Evolutionary conservation across 2,113 vertebrate genomes (phyloP).

Genomic region (Zapornia atra): DNA sequence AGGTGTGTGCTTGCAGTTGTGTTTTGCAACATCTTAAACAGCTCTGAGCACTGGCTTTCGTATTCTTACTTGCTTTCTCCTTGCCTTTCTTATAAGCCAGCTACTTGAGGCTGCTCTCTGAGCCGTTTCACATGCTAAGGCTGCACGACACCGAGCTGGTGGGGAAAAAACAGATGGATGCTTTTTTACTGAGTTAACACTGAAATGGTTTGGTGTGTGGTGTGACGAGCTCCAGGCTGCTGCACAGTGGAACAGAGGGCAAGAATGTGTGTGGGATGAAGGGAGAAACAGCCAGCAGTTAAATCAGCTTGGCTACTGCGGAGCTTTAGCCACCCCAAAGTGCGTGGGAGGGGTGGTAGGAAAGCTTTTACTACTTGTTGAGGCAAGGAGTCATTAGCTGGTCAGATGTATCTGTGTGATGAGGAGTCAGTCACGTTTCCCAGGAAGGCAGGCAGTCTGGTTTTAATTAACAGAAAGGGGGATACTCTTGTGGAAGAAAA

Average conservation of each 20-base stretch:
- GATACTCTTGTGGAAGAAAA: not conserved
- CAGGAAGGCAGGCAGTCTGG: not conserved
- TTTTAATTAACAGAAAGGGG: not conserved
- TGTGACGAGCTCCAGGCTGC: not conserved
- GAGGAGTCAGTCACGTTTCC: not conserved
- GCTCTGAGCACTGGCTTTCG: not conserved
- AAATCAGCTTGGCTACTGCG: not conserved
- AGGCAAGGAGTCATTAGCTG: not conserved
- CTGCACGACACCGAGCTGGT: not conserved
- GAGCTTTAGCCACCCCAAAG: not conserved
- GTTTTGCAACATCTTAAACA: not conserved
- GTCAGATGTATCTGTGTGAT: not conserved
- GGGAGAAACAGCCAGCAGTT: not conserved
- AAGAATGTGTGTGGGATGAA: conserved; percentile 27
- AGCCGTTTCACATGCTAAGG: not conserved
- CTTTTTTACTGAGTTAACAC: not conserved
- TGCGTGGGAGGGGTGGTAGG: not conserved
- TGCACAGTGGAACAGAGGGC: not conserved
- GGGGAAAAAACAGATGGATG: not conserved
- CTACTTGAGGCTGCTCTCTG: not conserved
- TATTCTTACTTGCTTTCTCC: not conserved
- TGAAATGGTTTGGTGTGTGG: not conserved
- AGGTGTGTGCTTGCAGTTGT: not conserved
- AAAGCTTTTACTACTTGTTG: conserved; percentile 1
- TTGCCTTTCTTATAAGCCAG: not conserved